These are phyloP conservation scores for Chiroxiphia lanceolata DNA, from an alignment of 2,797 vertebrate species.

Conservation along the genomic window DNA sequence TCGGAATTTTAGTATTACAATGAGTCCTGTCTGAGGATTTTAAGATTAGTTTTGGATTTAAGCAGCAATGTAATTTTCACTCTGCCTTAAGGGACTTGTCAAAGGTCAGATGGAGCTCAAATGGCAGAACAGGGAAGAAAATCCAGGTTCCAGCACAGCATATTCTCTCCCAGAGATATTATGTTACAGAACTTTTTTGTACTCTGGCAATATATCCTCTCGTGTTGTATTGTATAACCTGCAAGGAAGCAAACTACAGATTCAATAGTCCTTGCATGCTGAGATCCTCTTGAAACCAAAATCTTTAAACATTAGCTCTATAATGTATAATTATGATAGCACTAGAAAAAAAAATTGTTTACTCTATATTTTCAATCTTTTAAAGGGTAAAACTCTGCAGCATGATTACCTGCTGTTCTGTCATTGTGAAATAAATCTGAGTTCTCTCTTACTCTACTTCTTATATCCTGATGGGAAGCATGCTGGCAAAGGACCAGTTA, in stretches of 20 bases:
- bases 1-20: neutral
- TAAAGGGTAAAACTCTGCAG: neutral
- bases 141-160: neutral
- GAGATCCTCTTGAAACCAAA: neutral
- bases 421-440: neutral
- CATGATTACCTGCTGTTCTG: neutral
- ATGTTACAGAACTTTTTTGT: neutral
- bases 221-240: neutral
- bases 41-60: neutral
- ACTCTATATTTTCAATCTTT: neutral
- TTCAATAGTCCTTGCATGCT: neutral
- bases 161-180: neutral
- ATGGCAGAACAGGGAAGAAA: neutral
- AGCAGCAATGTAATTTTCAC: neutral
- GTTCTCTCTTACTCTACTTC: neutral
- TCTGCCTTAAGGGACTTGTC: neutral
- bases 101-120: neutral
- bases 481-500: slow-evolving; percentile 51
- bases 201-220: neutral
- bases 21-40: neutral
- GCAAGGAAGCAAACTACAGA: neutral
- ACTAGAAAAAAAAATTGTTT: neutral
- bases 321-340: neutral
- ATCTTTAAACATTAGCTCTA: neutral
- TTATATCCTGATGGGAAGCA: slow-evolving; percentile 11